Percentiles rank a stretch among this genome's conserved stretches.
Conservation (phyloP, 2,888 invertebrate genomes). For the Sarcophaga caerulescens region DNA sequence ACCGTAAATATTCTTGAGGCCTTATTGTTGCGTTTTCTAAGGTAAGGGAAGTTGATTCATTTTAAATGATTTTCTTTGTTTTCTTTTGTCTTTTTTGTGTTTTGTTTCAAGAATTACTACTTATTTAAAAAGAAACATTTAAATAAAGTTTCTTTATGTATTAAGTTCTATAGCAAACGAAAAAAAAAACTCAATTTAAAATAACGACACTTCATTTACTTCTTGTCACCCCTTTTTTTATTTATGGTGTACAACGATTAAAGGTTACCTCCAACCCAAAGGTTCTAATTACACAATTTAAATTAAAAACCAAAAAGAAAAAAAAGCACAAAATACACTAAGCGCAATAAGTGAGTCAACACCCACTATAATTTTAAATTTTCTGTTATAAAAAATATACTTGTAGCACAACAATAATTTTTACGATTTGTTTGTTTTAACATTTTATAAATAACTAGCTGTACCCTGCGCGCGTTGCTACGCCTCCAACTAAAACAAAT, state of each 20-base stretch:
- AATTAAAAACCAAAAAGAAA: slow-evolving; percentile 38
- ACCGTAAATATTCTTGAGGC: neutral
- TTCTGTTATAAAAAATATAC: too few relatives aligned
- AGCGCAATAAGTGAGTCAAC: too few relatives aligned
- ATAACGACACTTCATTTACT: slow-evolving; percentile 25
- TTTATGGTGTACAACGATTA: neutral
- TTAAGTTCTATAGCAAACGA: slow-evolving; percentile 14
- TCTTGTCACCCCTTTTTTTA: slow-evolving; percentile 22
- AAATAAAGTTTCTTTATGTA: slow-evolving; percentile 40
- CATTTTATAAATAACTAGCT: too few relatives aligned
- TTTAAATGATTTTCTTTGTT: neutral
- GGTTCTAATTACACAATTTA: slow-evolving; percentile 59
- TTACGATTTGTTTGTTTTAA: too few relatives aligned
- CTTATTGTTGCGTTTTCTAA: neutral
- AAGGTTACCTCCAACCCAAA: slow-evolving; percentile 37
- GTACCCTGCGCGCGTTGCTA: too few relatives aligned
- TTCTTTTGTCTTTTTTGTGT: neutral
- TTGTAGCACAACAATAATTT: too few relatives aligned
- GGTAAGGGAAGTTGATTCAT: neutral
- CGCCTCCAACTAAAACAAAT: too few relatives aligned
- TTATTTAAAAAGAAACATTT: slow-evolving; percentile 33
- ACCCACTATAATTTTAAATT: too few relatives aligned
- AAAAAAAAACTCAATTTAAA: slow-evolving; percentile 42
- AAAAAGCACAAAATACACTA: neutral
- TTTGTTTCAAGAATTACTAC: slow-evolving; percentile 24